Base-by-base conservation (phyloP, 2,113 vertebrate species). In the Myotis brandtii region DNA sequence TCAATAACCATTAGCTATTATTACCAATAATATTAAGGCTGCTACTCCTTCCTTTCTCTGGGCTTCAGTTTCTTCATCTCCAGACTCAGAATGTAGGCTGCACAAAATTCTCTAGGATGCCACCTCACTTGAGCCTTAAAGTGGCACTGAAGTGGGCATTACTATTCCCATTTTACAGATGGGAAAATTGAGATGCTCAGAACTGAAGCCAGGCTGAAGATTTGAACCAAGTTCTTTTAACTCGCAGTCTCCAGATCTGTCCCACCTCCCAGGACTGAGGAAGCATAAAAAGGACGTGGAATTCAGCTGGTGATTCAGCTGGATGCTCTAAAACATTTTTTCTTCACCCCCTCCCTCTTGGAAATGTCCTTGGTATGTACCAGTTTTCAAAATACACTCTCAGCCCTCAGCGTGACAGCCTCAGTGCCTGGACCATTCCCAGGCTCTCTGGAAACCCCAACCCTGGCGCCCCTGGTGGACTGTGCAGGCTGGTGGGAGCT, bases 401-500 rank as follows among this genome's bases (percentile, higher is more conserved):
- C 46, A 48, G 86, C 77, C 69, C 62, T 52, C 52, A 48, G 86
- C 72, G 37, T 3, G 72, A 46, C 6, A 6, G 85, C 86, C 0
- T 67, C 43, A 37, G 40, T 16, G 69, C 48, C 30, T 0, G 84
- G 54, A 10, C 32, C 8, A n/a, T 32, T 46, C 52, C 72, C 75
- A 27, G 72, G 10, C 90, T 93, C 81, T 48, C 72, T 52, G 92
- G 77, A 88, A 96, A 88, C 91, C 62, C 77, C 50, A 50, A 11
- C 48, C 20, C 32, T 2, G 6, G 86, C 10, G 30, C 73, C 66
- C 66, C 76, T 32, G n/a, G 79, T 3, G 0, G 64, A 34, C 14
- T n/a, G 79, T 81, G 83, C 46, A 17, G 59, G n/a, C 59, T 6
- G 30, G 66, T 52, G 75, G 81, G 72, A 91, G 92, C 97, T 98